Conservation (phyloP, 2,888 invertebrate species). For the Neoitamus cyanurus region DNA sequence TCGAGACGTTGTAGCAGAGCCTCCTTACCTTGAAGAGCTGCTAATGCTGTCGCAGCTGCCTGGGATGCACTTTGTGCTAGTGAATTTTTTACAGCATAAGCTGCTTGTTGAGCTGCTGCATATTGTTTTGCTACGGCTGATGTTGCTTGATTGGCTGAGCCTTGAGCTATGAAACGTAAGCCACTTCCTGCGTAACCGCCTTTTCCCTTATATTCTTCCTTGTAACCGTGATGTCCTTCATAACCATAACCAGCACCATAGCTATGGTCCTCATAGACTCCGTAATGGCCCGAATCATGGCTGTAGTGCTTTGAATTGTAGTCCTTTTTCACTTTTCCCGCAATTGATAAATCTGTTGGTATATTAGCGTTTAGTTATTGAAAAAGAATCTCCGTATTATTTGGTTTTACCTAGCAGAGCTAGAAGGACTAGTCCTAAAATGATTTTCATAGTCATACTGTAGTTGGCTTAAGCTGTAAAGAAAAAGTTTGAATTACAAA, state of each 20-base stretch:
- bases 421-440: not conserved
- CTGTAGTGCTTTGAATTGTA: not conserved
- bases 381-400: not conserved
- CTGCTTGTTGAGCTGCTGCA: conserved; percentile 81
- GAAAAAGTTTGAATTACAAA: no score
- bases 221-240: not conserved
- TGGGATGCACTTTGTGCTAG: conserved; percentile 81
- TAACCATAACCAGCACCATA: not conserved
- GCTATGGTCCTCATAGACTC: not conserved
- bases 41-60: conserved; percentile 75
- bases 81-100: conserved; percentile 81
- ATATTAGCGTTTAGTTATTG: not conserved
- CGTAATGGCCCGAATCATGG: not conserved
- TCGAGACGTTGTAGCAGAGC: conserved; percentile 75
- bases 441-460: not conserved
- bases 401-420: not conserved
- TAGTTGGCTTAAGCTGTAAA: not conserved
- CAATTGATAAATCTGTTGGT: not conserved
- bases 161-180: conserved; percentile 76
- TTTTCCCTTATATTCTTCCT: not conserved
- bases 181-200: conserved; percentile 71
- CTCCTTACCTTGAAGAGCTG: conserved; percentile 75
- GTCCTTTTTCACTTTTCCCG: conserved; percentile 18
- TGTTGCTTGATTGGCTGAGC: conserved; percentile 80
- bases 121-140: conserved; percentile 79